Conservation (phyloP, 2,888 invertebrate genomes). For the Steromphala cineraria region DNA sequence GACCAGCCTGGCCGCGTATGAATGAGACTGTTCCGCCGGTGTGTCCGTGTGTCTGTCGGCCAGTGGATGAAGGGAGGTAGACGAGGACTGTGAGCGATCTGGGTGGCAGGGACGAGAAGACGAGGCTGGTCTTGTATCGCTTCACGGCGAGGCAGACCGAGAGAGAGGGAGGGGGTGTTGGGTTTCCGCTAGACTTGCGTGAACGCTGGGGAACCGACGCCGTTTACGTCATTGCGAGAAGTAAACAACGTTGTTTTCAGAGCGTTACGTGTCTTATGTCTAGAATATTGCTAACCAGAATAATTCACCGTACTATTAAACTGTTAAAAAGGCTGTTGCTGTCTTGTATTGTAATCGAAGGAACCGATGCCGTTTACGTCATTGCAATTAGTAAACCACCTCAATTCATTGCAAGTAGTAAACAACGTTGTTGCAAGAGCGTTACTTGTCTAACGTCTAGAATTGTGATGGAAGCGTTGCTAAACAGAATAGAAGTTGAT, state of each 20-base stretch:
- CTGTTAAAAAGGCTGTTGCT: neutral
- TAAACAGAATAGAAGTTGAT: neutral
- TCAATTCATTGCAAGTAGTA: neutral
- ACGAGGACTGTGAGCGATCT: too few species aligned
- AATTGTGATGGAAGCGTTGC: conserved; percentile 10
- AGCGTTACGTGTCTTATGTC: neutral
- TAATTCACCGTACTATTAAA: neutral
- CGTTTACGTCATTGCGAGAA: neutral
- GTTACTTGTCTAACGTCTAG: neutral
- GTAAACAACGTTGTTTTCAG: neutral
- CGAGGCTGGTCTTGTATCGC: too few species aligned
- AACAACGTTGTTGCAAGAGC: neutral
- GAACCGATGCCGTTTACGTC: neutral
- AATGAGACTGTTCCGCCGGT: too few species aligned
- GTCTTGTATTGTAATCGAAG: neutral
- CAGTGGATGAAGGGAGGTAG: too few species aligned
- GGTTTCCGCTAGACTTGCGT: neutral
- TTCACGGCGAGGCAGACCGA: too few species aligned
- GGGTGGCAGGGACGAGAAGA: too few species aligned
- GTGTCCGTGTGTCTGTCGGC: too few species aligned
- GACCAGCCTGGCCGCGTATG: too few species aligned
- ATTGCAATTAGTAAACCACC: too few species aligned
- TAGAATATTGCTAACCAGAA: neutral
- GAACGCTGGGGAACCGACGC: neutral
- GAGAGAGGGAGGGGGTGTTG: neutral